Conservation (phyloP, 64 coral and sea anemone genomes). For the Stichodactyla mertensii region DNA sequence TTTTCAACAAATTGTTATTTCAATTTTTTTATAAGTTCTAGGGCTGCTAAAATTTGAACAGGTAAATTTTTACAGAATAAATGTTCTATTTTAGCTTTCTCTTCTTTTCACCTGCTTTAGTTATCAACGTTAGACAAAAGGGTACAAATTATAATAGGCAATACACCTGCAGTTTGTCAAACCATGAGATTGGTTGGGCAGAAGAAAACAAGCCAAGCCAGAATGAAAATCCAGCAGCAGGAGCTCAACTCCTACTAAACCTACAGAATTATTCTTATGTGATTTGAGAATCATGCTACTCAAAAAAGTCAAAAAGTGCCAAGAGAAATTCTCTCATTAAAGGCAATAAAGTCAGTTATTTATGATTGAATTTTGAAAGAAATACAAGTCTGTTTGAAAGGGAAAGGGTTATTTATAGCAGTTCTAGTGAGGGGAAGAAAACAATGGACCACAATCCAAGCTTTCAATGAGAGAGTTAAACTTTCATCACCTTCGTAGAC, state of each 20-base stretch:
- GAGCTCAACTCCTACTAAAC: background rate
- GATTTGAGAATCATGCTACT: background rate
- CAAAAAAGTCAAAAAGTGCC: background rate
- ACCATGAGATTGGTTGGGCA: background rate
- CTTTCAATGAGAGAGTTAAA: background rate
- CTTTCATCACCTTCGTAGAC: background rate
- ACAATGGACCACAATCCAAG: background rate
- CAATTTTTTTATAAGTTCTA: background rate
- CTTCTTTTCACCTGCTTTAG: background rate
- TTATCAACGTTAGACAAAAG: conserved; percentile 17
- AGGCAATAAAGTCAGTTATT: background rate
- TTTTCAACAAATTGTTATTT: background rate
- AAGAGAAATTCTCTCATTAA: background rate
- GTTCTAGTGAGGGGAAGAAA: background rate
- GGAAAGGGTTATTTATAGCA: background rate
- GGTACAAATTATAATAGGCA: background rate
- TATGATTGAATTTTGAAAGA: background rate
- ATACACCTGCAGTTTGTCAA: conserved; percentile 2
- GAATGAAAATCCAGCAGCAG: background rate
- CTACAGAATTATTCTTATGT: background rate
- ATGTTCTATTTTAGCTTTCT: background rate
- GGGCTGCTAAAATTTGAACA: background rate
- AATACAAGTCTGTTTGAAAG: background rate
- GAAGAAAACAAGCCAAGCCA: conserved; percentile 12
- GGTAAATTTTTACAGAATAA: background rate